phyloP scores from a whole-genome alignment of 30 jellyfish, hydroid and myxozoan genomes.

The Mastigias papua region DNA sequence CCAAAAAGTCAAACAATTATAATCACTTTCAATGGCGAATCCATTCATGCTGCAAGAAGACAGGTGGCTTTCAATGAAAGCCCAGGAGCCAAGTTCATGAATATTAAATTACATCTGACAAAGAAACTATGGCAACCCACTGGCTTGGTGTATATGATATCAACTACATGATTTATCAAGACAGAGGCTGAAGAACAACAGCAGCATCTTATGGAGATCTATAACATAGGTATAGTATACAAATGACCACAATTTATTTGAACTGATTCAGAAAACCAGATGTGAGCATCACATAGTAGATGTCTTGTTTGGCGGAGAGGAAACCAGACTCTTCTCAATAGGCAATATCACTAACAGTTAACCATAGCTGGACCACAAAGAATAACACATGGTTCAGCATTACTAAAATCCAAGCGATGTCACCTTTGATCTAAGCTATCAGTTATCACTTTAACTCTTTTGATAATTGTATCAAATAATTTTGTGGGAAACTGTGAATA shows the following conservation, averaged over 20 bases:
- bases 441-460: too few relatives aligned
- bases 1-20: background rate
- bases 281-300: background rate
- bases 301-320: background rate
- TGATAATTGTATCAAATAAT: too few relatives aligned
- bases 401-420: too few relatives aligned
- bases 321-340: background rate
- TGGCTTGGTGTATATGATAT: background rate
- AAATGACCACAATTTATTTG: background rate
- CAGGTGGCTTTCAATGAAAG: conserved; percentile 1
- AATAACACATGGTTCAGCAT: too few relatives aligned
- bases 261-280: background rate
- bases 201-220: background rate
- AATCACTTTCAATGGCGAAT: background rate
- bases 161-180: background rate
- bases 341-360: background rate
- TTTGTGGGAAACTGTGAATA: too few relatives aligned
- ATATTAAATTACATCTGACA: background rate
- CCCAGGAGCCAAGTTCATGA: background rate
- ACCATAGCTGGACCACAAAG: background rate
- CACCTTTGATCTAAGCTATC: too few relatives aligned
- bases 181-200: background rate
- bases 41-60: background rate
- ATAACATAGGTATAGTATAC: background rate
- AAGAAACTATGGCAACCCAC: background rate